These are phyloP conservation scores for Pipistrellus kuhlii DNA, from an alignment of 2,797 vertebrate species.

Conservation along the genomic window DNA sequence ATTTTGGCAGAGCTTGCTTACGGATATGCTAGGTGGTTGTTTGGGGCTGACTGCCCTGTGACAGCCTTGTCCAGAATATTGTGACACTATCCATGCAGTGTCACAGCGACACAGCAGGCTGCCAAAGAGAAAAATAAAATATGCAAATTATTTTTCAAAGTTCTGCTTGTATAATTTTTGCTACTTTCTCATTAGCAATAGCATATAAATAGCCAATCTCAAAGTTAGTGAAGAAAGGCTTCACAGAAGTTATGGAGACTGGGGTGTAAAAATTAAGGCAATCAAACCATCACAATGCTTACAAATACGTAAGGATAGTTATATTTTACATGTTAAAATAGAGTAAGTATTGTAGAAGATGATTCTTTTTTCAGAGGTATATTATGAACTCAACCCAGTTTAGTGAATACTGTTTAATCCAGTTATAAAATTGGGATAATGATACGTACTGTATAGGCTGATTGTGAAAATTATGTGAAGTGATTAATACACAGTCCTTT, in stretches of 20 bases:
- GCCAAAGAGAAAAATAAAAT: neutral
- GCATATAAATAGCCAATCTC: neutral
- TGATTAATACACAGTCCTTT: neutral
- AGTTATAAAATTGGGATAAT: constrained; percentile 18
- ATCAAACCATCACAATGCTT: neutral
- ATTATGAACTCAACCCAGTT: neutral
- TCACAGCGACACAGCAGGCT: neutral
- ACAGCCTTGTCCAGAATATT: neutral
- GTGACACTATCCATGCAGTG: too few relatives aligned
- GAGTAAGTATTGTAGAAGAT: constrained; percentile 16
- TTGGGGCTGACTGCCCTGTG: neutral
- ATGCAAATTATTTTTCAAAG: neutral
- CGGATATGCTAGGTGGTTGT: neutral
- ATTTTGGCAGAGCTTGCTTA: neutral
- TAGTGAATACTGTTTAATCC: neutral
- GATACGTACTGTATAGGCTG: neutral
- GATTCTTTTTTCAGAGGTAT: neutral
- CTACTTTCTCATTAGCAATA: neutral
- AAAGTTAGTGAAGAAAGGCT: neutral
- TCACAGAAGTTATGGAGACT: neutral
- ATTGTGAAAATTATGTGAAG: constrained; percentile 53
- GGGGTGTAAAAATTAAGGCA: neutral
- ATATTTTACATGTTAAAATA: neutral
- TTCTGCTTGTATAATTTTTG: neutral
- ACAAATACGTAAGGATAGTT: constrained; percentile 13